Base-by-base conservation (phyloP, 23 tunicate genomes). In the Corella eumyota region DNA sequence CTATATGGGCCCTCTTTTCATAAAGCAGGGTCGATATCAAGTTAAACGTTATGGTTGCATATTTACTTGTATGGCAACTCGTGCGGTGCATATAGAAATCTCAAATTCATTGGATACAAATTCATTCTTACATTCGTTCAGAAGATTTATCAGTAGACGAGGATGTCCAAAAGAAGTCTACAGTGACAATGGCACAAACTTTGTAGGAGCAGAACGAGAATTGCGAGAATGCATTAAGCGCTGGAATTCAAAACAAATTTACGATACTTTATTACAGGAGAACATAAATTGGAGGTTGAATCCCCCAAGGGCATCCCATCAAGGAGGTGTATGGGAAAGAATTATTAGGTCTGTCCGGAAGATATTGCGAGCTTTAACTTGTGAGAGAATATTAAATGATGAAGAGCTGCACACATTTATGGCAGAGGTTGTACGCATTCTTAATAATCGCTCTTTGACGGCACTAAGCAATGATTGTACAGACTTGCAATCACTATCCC, bases 41-140 rank as follows among this genome's bases (percentile, higher is more conserved):
- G 71, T 31, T 4, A 64, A 72, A 72, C 78, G 78, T 23, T 72
- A 64, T 48, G 60, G 21, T 3, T 63, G 60, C 60, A 31, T 72
- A 2, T 64, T 72, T 64, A 72, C 72, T 3, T 72, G 78, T 32
- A 29, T 72, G 13, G 71, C 71, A 4, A 65, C 72, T 2, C 45
- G 78, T 4, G 78, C 78, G 7, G 72, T 72, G 9, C 71, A 72
- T 34, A 47, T 72, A 17, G 78, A 72, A 32, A 32, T 64, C 15
- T 71, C 60, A 4, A 13, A 64, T 19, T 45, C 60, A 7, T 34
- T 72, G 28, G 78, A 72, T 20, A 65, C 78, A 31, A 19, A 19
- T 23, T 30, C 78, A 19, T 72, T 64, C 33, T 19, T 72, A 19
- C 34, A 64, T 5, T 71, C 78, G 4, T 64, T 26, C 24, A 30